These are phyloP conservation scores for Sarcophaga rosellei DNA, from an alignment of 2,888 invertebrate species.

Conservation along the genomic window DNA sequence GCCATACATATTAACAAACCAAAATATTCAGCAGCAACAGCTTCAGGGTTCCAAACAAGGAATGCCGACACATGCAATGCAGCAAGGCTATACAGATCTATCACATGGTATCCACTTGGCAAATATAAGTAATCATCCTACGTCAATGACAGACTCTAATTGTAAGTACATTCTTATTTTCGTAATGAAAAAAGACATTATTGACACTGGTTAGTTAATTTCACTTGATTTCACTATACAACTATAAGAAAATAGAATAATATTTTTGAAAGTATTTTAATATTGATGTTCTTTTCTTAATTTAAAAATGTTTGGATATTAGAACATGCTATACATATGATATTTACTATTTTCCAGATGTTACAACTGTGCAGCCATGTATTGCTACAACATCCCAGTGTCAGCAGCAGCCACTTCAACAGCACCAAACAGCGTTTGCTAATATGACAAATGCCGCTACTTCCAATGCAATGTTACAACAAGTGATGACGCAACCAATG, in stretches of 20 bases:
- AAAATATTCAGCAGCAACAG: slow-evolving; percentile 43
- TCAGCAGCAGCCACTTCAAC: slow-evolving; percentile 2
- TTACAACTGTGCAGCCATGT: background rate
- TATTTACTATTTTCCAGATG: background rate
- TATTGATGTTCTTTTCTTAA: too few species aligned
- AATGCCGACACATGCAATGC: slow-evolving; percentile 10
- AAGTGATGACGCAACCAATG: slow-evolving; percentile 26
- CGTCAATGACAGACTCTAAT: slow-evolving; percentile 29
- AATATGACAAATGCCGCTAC: background rate
- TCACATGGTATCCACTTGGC: slow-evolving; percentile 25
- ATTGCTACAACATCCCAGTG: background rate
- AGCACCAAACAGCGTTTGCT: background rate
- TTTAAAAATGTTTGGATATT: too few species aligned
- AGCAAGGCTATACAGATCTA: slow-evolving; percentile 20
- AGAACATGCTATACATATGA: too few species aligned
- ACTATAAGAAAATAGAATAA: background rate
- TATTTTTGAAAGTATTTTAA: background rate
- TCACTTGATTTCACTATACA: background rate
- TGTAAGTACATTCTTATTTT: slow-evolving; percentile 7
- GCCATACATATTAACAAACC: slow-evolving; percentile 41
- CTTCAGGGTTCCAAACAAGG: slow-evolving; percentile 27
- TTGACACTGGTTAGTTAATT: background rate
- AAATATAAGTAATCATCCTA: slow-evolving; percentile 29
- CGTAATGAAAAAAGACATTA: background rate
- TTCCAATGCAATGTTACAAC: slow-evolving; percentile 15